Evolutionary conservation across 2,113 vertebrate species (phyloP).

Genomic region (Enhydra lutris): DNA sequence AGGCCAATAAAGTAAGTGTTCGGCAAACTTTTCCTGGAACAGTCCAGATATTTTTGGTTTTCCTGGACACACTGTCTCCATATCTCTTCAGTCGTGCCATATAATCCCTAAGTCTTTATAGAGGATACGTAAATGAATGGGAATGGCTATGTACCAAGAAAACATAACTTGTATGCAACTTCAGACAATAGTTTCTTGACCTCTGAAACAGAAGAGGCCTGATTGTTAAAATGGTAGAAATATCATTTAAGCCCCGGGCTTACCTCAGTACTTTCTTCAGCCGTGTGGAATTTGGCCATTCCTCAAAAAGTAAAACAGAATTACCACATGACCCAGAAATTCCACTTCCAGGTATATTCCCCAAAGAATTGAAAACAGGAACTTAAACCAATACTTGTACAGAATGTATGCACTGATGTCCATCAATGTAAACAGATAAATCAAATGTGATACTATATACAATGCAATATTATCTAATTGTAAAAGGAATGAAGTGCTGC

Average conservation of each 20-base stretch:
- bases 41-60: neutral
- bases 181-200: neutral
- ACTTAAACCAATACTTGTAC: neutral
- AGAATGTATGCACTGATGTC: neutral
- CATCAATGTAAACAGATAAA: neutral
- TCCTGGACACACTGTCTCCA: neutral
- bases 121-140: neutral
- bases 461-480: neutral
- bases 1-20: neutral
- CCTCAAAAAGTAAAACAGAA: neutral
- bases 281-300: neutral
- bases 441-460: neutral
- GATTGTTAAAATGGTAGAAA: neutral
- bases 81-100: neutral
- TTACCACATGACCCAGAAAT: neutral
- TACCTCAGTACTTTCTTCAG: neutral
- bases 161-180: neutral
- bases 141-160: neutral
- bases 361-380: neutral
- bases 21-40: neutral
- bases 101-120: neutral
- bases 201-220: neutral
- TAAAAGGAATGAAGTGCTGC: neutral
- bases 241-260: neutral
- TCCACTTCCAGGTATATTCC: neutral